Percentiles rank a stretch among this genome's conserved stretches.
Conservation (phyloP, 2,113 vertebrate species). For the Callipepla californica region DNA sequence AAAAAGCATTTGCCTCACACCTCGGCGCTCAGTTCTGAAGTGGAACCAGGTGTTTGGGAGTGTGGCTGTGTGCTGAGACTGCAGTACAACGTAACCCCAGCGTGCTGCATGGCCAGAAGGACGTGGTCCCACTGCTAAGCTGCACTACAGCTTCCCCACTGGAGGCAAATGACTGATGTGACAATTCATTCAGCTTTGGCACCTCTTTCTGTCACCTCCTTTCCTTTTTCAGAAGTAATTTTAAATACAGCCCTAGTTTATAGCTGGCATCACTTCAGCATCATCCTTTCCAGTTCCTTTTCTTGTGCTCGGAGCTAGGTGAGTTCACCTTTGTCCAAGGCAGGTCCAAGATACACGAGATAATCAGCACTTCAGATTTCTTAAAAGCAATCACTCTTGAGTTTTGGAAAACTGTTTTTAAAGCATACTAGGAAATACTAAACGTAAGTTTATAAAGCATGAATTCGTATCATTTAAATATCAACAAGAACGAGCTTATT, state of each 20-base stretch:
- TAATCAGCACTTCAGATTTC: slow-evolving; percentile 42
- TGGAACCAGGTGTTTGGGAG: not conserved
- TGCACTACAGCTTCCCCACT: not conserved
- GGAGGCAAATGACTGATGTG: not conserved
- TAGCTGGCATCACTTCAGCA: not conserved
- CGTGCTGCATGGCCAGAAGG: not conserved
- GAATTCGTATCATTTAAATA: slow-evolving; percentile 56
- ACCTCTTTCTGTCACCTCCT: slow-evolving; percentile 52
- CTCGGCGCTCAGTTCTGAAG: not conserved
- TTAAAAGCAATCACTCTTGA: slow-evolving; percentile 58
- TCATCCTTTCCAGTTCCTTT: not conserved
- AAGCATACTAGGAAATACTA: slow-evolving; percentile 30
- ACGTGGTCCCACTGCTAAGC: not conserved
- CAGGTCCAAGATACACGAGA: slow-evolving; percentile 39
- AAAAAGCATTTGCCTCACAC: slow-evolving; percentile 59
- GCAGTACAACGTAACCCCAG: accelerated
- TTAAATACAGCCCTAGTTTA: not conserved
- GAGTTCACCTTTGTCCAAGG: not conserved
- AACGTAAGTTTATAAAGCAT: slow-evolving; percentile 63
- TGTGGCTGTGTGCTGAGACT: not conserved
- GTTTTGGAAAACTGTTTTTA: slow-evolving; percentile 20
- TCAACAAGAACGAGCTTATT: slow-evolving; percentile 62
- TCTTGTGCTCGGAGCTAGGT: slow-evolving; percentile 19
- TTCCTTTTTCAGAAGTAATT: not conserved
- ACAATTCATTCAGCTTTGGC: slow-evolving; percentile 55